phyloP scores from a whole-genome alignment of 2,888 invertebrate genomes.

The Diadegma fenestrale region DNA sequence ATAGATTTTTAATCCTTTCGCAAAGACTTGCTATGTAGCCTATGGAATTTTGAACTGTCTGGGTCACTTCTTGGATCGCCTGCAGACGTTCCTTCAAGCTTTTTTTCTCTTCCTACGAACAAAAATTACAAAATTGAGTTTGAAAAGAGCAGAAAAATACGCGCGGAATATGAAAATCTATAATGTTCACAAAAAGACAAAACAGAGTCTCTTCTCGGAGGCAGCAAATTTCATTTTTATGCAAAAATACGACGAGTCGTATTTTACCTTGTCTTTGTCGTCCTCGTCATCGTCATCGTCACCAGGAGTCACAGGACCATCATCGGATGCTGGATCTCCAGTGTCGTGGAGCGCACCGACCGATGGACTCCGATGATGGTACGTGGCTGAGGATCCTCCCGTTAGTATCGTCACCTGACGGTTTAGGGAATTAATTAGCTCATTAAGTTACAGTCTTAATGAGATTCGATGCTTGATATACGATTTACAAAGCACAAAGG shows the following conservation, averaged over 20 bases:
- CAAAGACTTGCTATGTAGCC: conserved; percentile 97
- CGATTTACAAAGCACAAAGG: neutral
- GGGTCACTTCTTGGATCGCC: conserved; percentile 98
- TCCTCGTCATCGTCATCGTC: conserved; percentile 94
- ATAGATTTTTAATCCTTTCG: conserved; percentile 97
- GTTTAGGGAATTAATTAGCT: conserved; percentile 58
- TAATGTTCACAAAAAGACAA: too few relatives aligned
- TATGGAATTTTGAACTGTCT: conserved; percentile 97
- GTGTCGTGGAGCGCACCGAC: conserved; percentile 76
- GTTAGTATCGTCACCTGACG: conserved; percentile 84
- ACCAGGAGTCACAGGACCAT: conserved; percentile 80
- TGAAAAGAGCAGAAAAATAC: neutral
- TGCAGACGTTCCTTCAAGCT: conserved; percentile 96
- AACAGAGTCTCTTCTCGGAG: too few relatives aligned
- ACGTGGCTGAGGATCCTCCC: conserved; percentile 75
- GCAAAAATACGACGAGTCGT: too few relatives aligned
- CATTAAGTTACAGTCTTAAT: neutral
- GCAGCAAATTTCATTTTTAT: too few relatives aligned
- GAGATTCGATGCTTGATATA: neutral
- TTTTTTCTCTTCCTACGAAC: conserved; percentile 94
- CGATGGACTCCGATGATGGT: conserved; percentile 75
- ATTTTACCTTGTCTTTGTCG: conserved; percentile 92
- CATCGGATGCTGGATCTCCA: conserved; percentile 76
- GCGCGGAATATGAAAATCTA: neutral
- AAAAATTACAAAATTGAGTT: too few relatives aligned